These are phyloP conservation scores for Coregonus ussuriensis DNA, from an alignment of 2,797 vertebrate genomes.

Conservation along the genomic window DNA sequence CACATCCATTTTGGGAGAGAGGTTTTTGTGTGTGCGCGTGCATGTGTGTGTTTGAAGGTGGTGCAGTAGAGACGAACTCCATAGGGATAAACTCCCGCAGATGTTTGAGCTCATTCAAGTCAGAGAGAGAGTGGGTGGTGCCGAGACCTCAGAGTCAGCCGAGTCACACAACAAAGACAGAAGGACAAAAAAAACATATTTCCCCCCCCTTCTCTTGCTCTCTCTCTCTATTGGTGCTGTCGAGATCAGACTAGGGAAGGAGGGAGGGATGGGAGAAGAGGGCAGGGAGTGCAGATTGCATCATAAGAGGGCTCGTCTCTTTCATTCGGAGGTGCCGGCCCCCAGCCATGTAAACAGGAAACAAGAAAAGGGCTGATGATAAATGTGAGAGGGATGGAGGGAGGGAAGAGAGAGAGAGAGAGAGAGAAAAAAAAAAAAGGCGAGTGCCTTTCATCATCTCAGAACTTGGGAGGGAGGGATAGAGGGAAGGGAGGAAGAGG, in stretches of 20 bases:
- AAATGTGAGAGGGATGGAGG: conserved; percentile 24
- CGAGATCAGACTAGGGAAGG: background rate
- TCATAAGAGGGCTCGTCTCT: conserved; percentile 26
- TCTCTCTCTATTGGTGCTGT: background rate
- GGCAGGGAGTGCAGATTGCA: conserved; percentile 38
- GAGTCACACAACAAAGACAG: background rate
- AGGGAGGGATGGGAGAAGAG: conserved; percentile 1
- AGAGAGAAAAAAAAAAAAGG: background rate
- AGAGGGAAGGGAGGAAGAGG: background rate
- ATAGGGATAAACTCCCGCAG: background rate
- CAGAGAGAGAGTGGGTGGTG: conserved; percentile 4
- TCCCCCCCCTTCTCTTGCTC: background rate
- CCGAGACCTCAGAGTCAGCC: background rate
- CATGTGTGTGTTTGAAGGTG: too few species aligned
- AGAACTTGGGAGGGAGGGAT: background rate
- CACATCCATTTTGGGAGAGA: background rate
- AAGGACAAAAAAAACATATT: background rate
- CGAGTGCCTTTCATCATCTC: conserved; percentile 25
- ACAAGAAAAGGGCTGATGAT: conserved; percentile 1
- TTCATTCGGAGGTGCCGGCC: background rate
- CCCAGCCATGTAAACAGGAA: conserved; percentile 42
- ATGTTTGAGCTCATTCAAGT: conserved; percentile 10
- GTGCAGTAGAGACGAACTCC: too few species aligned
- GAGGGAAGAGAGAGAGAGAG: background rate
- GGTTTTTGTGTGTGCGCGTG: too few species aligned